A percentile compares a stretch with the other conserved stretches of the same genome.
Evolutionary conservation across 1,140 invertebrate genomes (phyloP).

Genomic region (Heliothis subflexa): DNA sequence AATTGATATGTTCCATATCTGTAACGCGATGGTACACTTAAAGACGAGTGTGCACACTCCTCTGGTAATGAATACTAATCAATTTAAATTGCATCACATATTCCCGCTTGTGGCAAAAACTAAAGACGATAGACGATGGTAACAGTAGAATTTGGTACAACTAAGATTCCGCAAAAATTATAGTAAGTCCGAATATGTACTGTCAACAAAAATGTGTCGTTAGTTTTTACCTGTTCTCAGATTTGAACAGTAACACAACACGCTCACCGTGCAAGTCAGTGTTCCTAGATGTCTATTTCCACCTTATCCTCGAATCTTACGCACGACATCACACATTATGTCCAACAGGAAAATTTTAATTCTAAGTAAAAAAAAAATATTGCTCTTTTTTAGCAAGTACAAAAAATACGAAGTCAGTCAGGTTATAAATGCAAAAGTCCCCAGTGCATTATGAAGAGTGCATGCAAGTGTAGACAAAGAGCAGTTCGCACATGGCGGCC

Average conservation of each 20-base stretch:
- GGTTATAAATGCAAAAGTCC: background rate
- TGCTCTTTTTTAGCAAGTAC: constrained; percentile 8
- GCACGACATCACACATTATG: background rate
- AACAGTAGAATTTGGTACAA: background rate
- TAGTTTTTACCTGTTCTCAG: background rate
- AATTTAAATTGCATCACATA: constrained; percentile 21
- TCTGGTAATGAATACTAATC: constrained; percentile 11
- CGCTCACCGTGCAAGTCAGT: too few species aligned
- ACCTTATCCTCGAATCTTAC: constrained; percentile 10
- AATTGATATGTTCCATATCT: constrained; percentile 51
- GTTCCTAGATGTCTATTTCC: background rate
- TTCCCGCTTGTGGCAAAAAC: background rate
- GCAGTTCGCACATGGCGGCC: constrained; percentile 61
- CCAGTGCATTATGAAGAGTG: constrained; percentile 20
- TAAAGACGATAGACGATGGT: background rate
- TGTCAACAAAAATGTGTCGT: background rate
- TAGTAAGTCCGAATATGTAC: too few species aligned
- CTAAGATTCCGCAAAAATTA: too few species aligned
- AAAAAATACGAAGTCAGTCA: constrained; percentile 6
- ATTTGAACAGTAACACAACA: background rate
- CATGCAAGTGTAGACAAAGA: constrained; percentile 39
- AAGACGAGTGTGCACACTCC: constrained; percentile 2
- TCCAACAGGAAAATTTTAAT: constrained; percentile 23
- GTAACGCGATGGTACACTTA: constrained; percentile 58
- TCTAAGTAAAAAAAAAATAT: constrained; percentile 3